Base-by-base conservation (phyloP, 1,140 invertebrate genomes). In the Sweltsa coloradensis region DNA sequence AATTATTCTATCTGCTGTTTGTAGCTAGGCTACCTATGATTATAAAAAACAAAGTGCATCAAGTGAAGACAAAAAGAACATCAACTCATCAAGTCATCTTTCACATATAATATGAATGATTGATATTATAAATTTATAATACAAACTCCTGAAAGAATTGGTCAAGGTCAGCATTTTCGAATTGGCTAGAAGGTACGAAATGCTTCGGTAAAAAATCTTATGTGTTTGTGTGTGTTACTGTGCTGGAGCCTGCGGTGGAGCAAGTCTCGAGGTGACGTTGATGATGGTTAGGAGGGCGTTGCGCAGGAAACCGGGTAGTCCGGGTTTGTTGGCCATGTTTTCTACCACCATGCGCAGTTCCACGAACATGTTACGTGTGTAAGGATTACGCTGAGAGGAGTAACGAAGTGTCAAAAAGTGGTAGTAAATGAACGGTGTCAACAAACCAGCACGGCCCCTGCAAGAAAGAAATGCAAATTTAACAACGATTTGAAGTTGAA, bases 381-480 rank as follows among this genome's bases (percentile, higher is more conserved):
- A 94, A 0, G 92, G 92, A 75, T 98, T 98, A 56, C 94, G 81
- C 47, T 88, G 76, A 5, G 92, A 97, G 27, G 82, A 69, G 67
- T 97, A 92, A 40, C 94, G 79, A 57, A 93, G 66, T 34, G 79
- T 76, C 48, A 97, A 68, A 66, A 97, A 97, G 59, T 94, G 88
- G 67, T 95, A 97, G 69, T 97, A 98, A 40, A 95, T 76, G 62
- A 97, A 85, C 27, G 91, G 90, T 26, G 91, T 85, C 51, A 97
- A 68, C 16, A 95, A 63, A 42, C 83, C 83, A 57, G 82, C 83
- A 62, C 81, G 79, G 7, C 89, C 89, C 58, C 91, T 94, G 70
- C 41, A 78, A 75, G 57, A 57, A 55, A 59, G 57, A 59, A 49
- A 53, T 47, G 44, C n/a, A 22, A 40, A n/a, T n/a, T n/a, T n/a